phyloP scores from a whole-genome alignment of 2,888 invertebrate species.

The Uloborus plumipes region DNA sequence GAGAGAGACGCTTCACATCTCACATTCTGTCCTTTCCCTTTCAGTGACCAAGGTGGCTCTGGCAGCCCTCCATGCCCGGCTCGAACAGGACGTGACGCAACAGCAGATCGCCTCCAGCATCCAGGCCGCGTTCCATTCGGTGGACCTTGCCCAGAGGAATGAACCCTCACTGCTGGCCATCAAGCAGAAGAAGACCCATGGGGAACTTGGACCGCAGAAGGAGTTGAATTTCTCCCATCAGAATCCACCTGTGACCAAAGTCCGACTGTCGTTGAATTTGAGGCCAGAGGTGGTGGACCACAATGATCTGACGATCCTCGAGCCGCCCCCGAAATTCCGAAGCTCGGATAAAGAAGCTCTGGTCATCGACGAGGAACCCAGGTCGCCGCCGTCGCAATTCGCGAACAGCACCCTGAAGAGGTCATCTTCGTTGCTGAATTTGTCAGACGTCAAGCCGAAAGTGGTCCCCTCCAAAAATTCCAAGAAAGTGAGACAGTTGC shows the following conservation, averaged over 20 bases:
- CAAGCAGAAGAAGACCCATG: constrained; percentile 29
- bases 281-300: neutral
- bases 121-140: constrained; percentile 52
- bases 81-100: constrained; percentile 58
- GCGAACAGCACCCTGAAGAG: constrained; percentile 13
- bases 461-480: neutral
- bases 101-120: constrained; percentile 63
- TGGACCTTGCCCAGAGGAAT: constrained; percentile 20
- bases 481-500: constrained; percentile 12
- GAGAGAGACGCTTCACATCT: constrained; percentile 24
- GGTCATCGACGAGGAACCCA: constrained; percentile 5
- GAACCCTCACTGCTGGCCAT: constrained; percentile 50
- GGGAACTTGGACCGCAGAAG: neutral
- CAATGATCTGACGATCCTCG: neutral
- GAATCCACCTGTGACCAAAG: neutral
- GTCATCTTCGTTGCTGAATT: constrained; percentile 50
- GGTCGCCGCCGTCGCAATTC: neutral
- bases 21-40: constrained; percentile 12
- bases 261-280: constrained; percentile 6
- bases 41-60: constrained; percentile 45
- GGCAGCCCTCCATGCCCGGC: constrained; percentile 51
- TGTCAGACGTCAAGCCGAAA: neutral
- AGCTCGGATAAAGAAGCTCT: constrained; percentile 19
- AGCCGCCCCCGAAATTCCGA: constrained; percentile 34
- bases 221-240: too few relatives aligned